phyloP scores from a whole-genome alignment of 2,888 invertebrate genomes.

The Deroplatys truncata region DNA sequence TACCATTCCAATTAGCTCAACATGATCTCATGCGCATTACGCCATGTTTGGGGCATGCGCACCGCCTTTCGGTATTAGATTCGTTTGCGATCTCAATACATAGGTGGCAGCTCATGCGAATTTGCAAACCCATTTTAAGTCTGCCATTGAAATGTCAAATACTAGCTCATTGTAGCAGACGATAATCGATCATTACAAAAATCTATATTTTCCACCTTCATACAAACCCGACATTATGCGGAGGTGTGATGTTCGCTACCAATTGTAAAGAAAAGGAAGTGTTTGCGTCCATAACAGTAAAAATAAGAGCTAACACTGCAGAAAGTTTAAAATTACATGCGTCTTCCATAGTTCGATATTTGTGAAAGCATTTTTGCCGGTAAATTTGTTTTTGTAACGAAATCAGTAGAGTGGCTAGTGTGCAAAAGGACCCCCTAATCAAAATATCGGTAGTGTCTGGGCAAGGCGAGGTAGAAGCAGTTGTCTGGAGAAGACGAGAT shows the following conservation, averaged over 20 bases:
- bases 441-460: slow-evolving; percentile 48
- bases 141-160: slow-evolving; percentile 14
- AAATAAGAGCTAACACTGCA: not conserved
- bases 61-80: not conserved
- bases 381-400: not conserved
- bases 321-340: not conserved
- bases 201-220: not conserved
- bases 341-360: slow-evolving; percentile 9
- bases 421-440: slow-evolving; percentile 42
- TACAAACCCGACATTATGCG: not conserved
- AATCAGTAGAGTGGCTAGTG: slow-evolving; percentile 29
- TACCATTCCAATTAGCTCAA: not conserved
- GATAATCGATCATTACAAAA: not conserved
- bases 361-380: not conserved
- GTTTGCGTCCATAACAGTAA: slow-evolving; percentile 3
- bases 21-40: not conserved
- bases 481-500: slow-evolving; percentile 43
- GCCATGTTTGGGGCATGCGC: slow-evolving; percentile 5
- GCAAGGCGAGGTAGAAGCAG: slow-evolving; percentile 47
- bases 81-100: not conserved
- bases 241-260: not conserved
- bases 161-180: not conserved
- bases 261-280: not conserved
- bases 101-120: not conserved
- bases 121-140: not conserved